Evolutionary conservation across 1,140 invertebrate genomes (phyloP), one percentile per base, ranked within the genome.

Genomic region (Macrotrachela quadricornifera): DNA sequence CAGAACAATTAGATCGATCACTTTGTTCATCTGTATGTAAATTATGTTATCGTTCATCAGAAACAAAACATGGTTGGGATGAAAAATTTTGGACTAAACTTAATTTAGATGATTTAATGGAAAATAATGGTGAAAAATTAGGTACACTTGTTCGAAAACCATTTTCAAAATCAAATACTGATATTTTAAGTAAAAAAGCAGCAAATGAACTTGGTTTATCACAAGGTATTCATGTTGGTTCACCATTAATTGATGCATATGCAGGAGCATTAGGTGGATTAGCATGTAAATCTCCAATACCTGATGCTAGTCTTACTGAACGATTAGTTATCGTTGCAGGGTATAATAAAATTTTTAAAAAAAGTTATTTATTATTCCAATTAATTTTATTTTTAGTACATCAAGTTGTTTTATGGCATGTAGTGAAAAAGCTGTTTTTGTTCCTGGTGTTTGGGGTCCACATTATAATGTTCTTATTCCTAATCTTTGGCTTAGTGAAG

Each of bases 171-270:
- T 40, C 17, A 43, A 18, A 42, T 3, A 30, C 16, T 1, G 6
- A 40, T 0, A 41, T 41, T 30, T 18, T 53, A 36, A 30, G 21
- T 18, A 17, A 62, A 41, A 60, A 71, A 57, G 76, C 78, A 51
- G 83, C 86, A 14, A 46, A 65, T 46, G 74, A 78, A 56, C 65
- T 91, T 47, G 80, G 80, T 15, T 67, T 94, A 15, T 16, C 55
- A 65, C 62, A 73, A 40, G 77, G 76, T 36, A 85, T 78, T 39
- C 75, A 82, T 17, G 83, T 94, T 12, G 85, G 79, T 16, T 77
- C 80, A 12, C 86, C 85, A 0, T 76, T 94, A 18, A 90, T 96
- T 50, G 90, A 96, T 73, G 90, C 88, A 11, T 86, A 95, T 74
- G 83, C 87, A 47, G 88, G 88, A 41, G 84, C 79, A 10, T 63